Conservation (phyloP, 2,113 vertebrate species). For the Pangasianodon gigas region DNA sequence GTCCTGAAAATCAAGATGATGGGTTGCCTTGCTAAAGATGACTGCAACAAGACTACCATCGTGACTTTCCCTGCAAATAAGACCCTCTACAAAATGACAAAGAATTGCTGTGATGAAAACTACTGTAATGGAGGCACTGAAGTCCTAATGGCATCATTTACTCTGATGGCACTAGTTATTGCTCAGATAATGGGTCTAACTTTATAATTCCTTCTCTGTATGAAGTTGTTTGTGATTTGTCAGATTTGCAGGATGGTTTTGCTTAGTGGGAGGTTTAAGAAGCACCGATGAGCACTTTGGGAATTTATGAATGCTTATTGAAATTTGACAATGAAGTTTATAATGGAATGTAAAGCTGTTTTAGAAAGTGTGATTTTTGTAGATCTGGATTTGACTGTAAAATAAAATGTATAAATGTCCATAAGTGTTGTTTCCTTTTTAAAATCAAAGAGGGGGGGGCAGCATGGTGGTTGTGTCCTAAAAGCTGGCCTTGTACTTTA, state of each 20-base stretch:
- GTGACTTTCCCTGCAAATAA: slow-evolving; percentile 41
- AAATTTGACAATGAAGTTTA: neutral
- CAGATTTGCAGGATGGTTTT: neutral
- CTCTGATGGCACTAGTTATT: neutral
- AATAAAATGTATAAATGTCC: neutral
- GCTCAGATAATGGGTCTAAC: neutral
- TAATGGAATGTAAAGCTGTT: neutral
- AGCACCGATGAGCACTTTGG: neutral
- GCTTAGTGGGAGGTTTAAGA: neutral
- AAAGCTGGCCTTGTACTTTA: neutral
- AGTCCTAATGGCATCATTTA: neutral
- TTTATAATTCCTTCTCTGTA: neutral
- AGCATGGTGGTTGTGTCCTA: neutral
- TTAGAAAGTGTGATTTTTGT: neutral
- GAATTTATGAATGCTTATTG: neutral
- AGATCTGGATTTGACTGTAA: neutral
- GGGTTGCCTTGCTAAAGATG: slow-evolving; percentile 40
- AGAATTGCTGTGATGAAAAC: slow-evolving; percentile 33
- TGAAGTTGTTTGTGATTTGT: neutral
- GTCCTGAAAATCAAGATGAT: slow-evolving; percentile 46
- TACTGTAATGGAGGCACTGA: slow-evolving; percentile 35
- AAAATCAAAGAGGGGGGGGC: neutral
- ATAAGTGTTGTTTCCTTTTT: neutral
- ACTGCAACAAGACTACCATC: slow-evolving; percentile 45
- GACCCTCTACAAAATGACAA: slow-evolving; percentile 40